Evolutionary conservation across 2,113 vertebrate genomes (phyloP).

Genomic region (Hystrix cristata): DNA sequence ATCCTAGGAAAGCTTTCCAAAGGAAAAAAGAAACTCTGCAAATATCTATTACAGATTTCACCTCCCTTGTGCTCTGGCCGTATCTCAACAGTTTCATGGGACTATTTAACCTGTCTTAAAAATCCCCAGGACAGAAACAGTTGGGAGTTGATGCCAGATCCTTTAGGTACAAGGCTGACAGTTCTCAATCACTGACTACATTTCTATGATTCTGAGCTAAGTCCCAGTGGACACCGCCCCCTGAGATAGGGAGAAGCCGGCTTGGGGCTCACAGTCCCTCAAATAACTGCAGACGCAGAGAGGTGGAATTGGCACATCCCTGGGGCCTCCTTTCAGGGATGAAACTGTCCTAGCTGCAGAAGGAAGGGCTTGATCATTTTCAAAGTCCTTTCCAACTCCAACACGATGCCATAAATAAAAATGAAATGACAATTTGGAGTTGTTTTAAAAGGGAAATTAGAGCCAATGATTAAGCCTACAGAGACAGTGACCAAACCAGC

Average conservation of each 20-base stretch:
- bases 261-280: background rate
- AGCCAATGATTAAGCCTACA: background rate
- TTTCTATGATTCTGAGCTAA: background rate
- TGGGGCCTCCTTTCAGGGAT: background rate
- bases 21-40: background rate
- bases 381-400: background rate
- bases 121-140: background rate
- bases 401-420: background rate
- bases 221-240: background rate
- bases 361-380: background rate
- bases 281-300: background rate
- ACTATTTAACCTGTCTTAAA: background rate
- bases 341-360: background rate
- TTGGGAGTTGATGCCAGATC: background rate
- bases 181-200: background rate
- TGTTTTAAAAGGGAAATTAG: background rate
- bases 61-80: background rate
- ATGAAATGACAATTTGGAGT: background rate
- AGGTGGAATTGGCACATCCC: background rate
- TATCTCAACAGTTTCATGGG: background rate
- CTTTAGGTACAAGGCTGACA: background rate
- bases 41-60: background rate
- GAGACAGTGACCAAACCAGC: constrained; percentile 1
- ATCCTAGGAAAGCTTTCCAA: background rate
- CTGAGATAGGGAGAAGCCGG: background rate